Conservation (phyloP, 2,888 invertebrate genomes). For the Cheilosia grossa region DNA sequence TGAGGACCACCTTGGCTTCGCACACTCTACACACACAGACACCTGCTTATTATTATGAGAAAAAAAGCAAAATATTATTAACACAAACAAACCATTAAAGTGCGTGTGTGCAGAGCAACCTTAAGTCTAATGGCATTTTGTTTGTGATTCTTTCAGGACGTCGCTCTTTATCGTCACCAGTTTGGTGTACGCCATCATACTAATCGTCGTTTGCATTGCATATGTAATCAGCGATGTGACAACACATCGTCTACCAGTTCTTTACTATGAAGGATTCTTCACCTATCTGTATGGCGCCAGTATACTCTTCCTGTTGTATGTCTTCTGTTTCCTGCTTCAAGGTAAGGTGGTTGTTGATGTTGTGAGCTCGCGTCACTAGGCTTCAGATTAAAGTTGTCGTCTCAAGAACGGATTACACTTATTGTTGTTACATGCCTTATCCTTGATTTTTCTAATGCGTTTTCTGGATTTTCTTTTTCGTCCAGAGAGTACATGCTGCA, state of each 20-base stretch:
- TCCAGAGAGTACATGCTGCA: slow-evolving; percentile 92
- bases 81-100: slow-evolving; percentile 24
- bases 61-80: slow-evolving; percentile 28
- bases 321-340: slow-evolving; percentile 96
- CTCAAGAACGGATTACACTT: slow-evolving; percentile 70
- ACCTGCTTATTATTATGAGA: slow-evolving; percentile 26
- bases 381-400: slow-evolving; percentile 61
- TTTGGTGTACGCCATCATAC: slow-evolving; percentile 96
- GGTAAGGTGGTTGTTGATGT: slow-evolving; percentile 82
- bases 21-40: slow-evolving; percentile 57
- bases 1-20: slow-evolving; percentile 52
- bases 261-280: slow-evolving; percentile 98
- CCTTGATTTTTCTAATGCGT: slow-evolving; percentile 7
- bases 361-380: slow-evolving; percentile 1
- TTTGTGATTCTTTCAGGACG: slow-evolving; percentile 86
- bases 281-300: slow-evolving; percentile 96
- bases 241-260: slow-evolving; percentile 94
- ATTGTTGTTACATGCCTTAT: slow-evolving; percentile 19
- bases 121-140: slow-evolving; percentile 59
- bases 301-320: slow-evolving; percentile 95
- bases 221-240: slow-evolving; percentile 97
- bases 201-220: slow-evolving; percentile 96
- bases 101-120: background rate
- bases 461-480: background rate
- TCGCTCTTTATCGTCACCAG: slow-evolving; percentile 97